Conservation (phyloP, 2,113 vertebrate genomes). For the Gallinago media region DNA sequence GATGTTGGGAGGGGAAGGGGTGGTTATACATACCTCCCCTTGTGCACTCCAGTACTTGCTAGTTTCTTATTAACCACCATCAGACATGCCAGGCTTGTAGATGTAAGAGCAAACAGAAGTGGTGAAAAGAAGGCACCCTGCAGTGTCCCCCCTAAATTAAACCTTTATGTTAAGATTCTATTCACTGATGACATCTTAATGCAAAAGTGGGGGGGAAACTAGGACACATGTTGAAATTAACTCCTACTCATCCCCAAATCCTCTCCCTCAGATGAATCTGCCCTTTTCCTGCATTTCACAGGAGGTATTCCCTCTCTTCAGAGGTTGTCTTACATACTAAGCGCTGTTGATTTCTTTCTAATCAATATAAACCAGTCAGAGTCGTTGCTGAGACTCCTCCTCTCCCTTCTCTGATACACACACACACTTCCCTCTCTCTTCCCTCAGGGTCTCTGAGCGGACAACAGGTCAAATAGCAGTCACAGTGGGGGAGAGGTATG, state of each 20-base stretch:
- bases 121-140: neutral
- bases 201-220: neutral
- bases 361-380: neutral
- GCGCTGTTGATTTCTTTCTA: slow-evolving; percentile 28
- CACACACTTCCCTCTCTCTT: neutral
- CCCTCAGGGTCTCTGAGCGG: slow-evolving; percentile 17
- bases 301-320: neutral
- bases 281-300: neutral
- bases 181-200: neutral
- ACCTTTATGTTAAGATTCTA: neutral
- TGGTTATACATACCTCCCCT: neutral
- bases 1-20: neutral
- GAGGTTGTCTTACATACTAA: neutral
- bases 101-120: neutral
- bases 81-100: neutral
- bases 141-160: neutral
- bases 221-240: neutral
- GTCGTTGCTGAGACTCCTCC: neutral
- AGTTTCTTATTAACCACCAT: neutral
- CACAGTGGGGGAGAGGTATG: slow-evolving; percentile 65
- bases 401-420: neutral
- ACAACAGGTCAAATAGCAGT: slow-evolving; percentile 62
- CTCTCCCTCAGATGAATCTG: neutral
- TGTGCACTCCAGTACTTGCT: neutral
- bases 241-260: neutral